phyloP scores from a whole-genome alignment of 2,797 vertebrate species.

The Cetoscarus ocellatus region DNA sequence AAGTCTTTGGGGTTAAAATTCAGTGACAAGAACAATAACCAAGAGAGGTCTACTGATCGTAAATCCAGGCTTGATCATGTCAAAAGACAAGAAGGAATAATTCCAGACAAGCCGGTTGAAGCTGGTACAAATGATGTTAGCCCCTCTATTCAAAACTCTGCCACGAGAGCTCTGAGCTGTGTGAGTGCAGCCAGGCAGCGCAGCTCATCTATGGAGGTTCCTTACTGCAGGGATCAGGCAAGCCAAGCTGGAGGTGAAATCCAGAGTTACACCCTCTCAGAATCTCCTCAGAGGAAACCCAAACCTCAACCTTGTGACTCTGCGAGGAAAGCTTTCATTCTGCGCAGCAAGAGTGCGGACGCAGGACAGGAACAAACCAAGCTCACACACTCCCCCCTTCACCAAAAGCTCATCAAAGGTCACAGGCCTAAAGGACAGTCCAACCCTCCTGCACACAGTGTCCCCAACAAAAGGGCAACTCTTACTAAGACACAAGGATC shows the following conservation, averaged over 20 bases:
- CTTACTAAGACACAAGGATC: constrained; percentile 84
- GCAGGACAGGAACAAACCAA: constrained; percentile 74
- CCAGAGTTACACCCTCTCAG: constrained; percentile 68
- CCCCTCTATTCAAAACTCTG: constrained; percentile 53
- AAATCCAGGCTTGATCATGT: constrained; percentile 78
- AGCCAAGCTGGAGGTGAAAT: constrained; percentile 65
- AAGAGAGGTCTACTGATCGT: constrained; percentile 73
- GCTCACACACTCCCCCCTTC: constrained; percentile 78
- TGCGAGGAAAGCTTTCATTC: constrained; percentile 76
- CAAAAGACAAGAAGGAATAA: constrained; percentile 59
- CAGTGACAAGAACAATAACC: constrained; percentile 78
- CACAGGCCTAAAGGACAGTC: constrained; percentile 76
- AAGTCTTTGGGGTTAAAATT: constrained; percentile 47
- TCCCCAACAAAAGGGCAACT: constrained; percentile 79
- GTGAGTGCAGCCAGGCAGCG: constrained; percentile 76
- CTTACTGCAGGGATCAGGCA: constrained; percentile 72
- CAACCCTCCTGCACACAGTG: constrained; percentile 64
- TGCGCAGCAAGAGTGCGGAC: constrained; percentile 71
- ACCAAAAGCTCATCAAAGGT: constrained; percentile 84
- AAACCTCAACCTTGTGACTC: constrained; percentile 72
- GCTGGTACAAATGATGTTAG: constrained; percentile 34
- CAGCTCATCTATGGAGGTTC: constrained; percentile 79
- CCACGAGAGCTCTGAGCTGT: constrained; percentile 69
- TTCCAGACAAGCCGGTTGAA: constrained; percentile 39
- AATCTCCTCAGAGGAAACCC: constrained; percentile 77